phyloP scores from a whole-genome alignment of 2,888 invertebrate species.

The Archips xylosteana region DNA sequence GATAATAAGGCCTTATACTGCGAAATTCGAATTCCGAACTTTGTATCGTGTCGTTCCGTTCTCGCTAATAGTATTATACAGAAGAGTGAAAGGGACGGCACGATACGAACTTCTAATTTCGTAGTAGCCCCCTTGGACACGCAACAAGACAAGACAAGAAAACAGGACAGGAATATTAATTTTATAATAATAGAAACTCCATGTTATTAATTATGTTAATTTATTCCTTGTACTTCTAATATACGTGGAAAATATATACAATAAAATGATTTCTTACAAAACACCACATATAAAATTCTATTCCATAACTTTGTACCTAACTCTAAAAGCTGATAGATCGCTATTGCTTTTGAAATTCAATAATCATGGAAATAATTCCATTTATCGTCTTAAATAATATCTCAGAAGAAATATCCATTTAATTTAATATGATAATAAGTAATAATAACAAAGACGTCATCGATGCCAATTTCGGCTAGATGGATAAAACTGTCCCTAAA shows the following conservation, averaged over 20 bases:
- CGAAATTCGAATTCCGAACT: too few species aligned
- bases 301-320: constrained; percentile 35
- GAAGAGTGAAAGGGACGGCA: too few species aligned
- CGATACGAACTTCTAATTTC: too few species aligned
- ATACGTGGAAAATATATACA: constrained; percentile 41
- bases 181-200: constrained; percentile 14
- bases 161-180: background rate
- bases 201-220: constrained; percentile 19
- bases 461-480: too few species aligned
- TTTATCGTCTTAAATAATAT: background rate
- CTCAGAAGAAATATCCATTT: background rate
- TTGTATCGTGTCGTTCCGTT: too few species aligned
- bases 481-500: too few species aligned
- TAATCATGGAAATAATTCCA: constrained; percentile 40
- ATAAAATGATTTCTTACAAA: constrained; percentile 38
- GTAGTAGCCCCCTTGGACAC: too few species aligned
- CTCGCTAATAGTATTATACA: too few species aligned
- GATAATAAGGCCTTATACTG: too few species aligned
- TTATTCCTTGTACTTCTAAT: constrained; percentile 41
- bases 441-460: background rate
- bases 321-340: constrained; percentile 32
- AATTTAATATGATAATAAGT: background rate
- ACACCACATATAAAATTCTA: constrained; percentile 41
- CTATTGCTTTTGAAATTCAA: constrained; percentile 30
- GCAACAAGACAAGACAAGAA: too few species aligned